phyloP scores from a whole-genome alignment of 2,113 vertebrate genomes.

The Todiramphus saurophagus region DNA sequence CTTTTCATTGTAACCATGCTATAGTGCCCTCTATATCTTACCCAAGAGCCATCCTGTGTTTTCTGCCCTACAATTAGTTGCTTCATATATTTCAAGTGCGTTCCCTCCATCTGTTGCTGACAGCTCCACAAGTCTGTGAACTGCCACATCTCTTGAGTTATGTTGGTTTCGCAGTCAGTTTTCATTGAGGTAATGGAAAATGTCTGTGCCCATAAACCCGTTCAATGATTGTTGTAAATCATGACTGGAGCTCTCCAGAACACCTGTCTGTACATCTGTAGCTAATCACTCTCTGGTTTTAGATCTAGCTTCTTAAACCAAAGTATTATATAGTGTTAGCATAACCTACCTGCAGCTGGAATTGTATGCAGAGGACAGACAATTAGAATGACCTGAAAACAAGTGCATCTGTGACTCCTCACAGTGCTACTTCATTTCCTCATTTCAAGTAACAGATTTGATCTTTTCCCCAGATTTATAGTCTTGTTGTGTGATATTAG shows the following conservation, averaged over 20 bases:
- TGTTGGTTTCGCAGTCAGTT: background rate
- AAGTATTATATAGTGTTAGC: background rate
- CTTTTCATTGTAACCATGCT: background rate
- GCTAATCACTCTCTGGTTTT: background rate
- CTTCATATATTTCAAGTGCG: background rate
- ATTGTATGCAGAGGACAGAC: background rate
- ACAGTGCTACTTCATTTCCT: background rate
- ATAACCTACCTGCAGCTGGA: background rate
- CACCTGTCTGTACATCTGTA: background rate
- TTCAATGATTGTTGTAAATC: background rate
- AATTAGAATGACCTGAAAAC: background rate
- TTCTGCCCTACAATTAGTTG: background rate
- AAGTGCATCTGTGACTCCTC: background rate
- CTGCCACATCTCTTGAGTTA: background rate
- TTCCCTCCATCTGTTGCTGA: background rate
- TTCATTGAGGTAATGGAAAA: conserved; percentile 34
- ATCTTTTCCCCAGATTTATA: background rate
- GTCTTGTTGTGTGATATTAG: background rate
- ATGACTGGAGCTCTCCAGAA: background rate
- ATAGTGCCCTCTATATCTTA: background rate
- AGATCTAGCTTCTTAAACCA: background rate
- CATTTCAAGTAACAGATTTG: background rate
- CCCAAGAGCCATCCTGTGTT: background rate
- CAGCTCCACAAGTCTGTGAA: background rate
- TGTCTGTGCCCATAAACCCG: background rate